These are phyloP conservation scores for Halcyon badia DNA, from an alignment of 2,797 vertebrate genomes.

Conservation along the genomic window DNA sequence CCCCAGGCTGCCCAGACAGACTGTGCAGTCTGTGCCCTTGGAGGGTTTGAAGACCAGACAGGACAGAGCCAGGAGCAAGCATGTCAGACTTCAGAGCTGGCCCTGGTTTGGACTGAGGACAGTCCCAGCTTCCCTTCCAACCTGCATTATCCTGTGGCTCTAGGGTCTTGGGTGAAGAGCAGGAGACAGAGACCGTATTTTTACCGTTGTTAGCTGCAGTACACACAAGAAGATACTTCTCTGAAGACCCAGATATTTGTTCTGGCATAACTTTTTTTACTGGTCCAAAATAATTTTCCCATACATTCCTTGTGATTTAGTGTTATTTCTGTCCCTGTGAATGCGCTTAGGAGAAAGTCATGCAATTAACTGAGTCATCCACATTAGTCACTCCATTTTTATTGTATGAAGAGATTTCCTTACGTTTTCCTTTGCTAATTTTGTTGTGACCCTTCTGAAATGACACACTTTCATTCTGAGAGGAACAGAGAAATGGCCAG, in stretches of 20 bases:
- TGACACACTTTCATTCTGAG: neutral
- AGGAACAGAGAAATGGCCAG: neutral
- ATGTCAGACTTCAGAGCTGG: neutral
- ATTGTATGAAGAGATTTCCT: slow-evolving; percentile 51
- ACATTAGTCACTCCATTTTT: slow-evolving; percentile 61
- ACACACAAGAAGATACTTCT: neutral
- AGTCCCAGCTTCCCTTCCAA: neutral
- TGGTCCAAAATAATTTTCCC: slow-evolving; percentile 39
- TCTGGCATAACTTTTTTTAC: neutral
- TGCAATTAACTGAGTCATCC: slow-evolving; percentile 66
- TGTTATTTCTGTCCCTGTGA: slow-evolving; percentile 59
- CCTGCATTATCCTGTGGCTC: neutral
- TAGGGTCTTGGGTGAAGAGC: neutral
- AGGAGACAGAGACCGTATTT: neutral
- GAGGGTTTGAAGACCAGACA: neutral
- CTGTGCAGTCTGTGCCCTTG: neutral
- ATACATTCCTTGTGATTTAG: slow-evolving; percentile 34
- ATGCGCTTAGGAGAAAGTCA: slow-evolving; percentile 32
- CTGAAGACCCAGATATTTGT: neutral
- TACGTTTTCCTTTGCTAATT: slow-evolving; percentile 19
- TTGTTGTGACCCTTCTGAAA: slow-evolving; percentile 19
- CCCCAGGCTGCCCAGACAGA: neutral
- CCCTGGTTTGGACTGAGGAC: neutral
- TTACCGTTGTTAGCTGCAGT: neutral
- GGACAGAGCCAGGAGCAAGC: neutral